Evolutionary conservation across 2,888 invertebrate species (phyloP).

Genomic region (Cheiracanthium punctorium): DNA sequence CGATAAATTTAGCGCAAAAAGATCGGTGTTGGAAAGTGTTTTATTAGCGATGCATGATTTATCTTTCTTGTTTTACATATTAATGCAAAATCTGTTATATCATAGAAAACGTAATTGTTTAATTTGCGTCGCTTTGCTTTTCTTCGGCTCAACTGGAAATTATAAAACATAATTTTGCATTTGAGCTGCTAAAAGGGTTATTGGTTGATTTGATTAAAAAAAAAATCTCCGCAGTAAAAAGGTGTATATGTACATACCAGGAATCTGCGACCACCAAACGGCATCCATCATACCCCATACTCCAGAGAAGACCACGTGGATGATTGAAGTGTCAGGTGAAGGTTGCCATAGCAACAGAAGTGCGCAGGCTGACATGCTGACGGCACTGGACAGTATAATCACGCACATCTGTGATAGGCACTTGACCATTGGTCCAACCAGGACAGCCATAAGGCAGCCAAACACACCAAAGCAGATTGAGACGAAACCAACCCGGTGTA

Average conservation of each 20-base stretch:
- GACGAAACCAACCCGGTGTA: conserved; percentile 95
- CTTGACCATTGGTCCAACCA: conserved; percentile 94
- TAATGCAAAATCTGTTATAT: too few relatives aligned
- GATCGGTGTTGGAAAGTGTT: too few relatives aligned
- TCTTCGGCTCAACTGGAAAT: too few relatives aligned
- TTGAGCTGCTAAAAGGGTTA: too few relatives aligned
- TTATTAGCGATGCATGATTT: too few relatives aligned
- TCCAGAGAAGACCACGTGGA: conserved; percentile 92
- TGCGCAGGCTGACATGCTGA: conserved; percentile 87
- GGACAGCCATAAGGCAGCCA: conserved; percentile 91
- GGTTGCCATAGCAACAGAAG: conserved; percentile 91
- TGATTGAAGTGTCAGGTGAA: conserved; percentile 84
- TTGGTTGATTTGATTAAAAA: too few relatives aligned
- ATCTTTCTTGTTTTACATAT: too few relatives aligned
- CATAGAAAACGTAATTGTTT: too few relatives aligned
- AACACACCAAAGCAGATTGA: conserved; percentile 98
- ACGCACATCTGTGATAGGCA: conserved; percentile 91
- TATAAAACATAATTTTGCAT: too few relatives aligned
- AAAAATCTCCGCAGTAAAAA: too few relatives aligned
- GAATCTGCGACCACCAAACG: conserved; percentile 97
- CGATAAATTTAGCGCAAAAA: too few relatives aligned
- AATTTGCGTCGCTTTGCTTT: too few relatives aligned
- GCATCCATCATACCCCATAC: conserved; percentile 97
- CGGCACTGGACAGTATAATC: conserved; percentile 84
- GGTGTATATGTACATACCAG: conserved; percentile 89